Conservation (phyloP, 1,140 invertebrate species). For the Drosophila obscura region DNA sequence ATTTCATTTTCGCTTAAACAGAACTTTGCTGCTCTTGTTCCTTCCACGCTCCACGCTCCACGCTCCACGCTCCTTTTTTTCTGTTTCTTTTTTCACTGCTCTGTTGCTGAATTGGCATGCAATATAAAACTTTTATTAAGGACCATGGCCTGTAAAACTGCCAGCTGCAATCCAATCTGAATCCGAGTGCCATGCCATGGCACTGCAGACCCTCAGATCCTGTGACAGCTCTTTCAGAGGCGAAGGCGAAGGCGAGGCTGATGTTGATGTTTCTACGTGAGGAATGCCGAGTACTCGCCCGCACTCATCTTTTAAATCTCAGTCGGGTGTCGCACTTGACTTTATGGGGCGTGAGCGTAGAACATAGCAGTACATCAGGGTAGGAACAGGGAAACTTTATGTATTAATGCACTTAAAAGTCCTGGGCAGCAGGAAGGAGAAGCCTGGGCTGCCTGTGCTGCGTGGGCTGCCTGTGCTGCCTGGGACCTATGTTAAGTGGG, state of each 20-base stretch:
- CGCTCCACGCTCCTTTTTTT: not conserved
- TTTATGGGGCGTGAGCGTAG: slow-evolving; percentile 44
- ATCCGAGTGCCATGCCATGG: not conserved
- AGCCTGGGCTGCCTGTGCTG: not conserved
- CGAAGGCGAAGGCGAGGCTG: slow-evolving; percentile 6
- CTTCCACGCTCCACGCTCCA: not conserved
- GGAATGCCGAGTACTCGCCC: slow-evolving; percentile 33
- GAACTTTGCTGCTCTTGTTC: not conserved
- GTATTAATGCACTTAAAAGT: slow-evolving; percentile 72
- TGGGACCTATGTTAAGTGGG: slow-evolving; percentile 40
- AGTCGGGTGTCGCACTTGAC: slow-evolving; percentile 47
- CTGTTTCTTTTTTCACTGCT: not conserved
- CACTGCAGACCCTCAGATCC: slow-evolving; percentile 3
- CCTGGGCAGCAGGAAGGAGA: slow-evolving; percentile 24
- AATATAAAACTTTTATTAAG: slow-evolving; percentile 65
- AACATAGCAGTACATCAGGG: not conserved
- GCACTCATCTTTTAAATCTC: slow-evolving; percentile 53
- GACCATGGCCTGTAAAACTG: slow-evolving; percentile 54
- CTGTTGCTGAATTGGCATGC: slow-evolving; percentile 49
- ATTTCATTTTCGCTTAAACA: no score
- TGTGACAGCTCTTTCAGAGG: slow-evolving; percentile 31
- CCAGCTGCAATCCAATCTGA: slow-evolving; percentile 50
- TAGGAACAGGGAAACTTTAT: slow-evolving; percentile 34
- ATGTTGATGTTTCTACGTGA: slow-evolving; percentile 45
- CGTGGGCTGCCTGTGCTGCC: not conserved